A percentile compares a stretch with the other conserved stretches of the same genome.
Evolutionary conservation across 2,113 vertebrate species (phyloP).

Genomic region (Hydropotes inermis): DNA sequence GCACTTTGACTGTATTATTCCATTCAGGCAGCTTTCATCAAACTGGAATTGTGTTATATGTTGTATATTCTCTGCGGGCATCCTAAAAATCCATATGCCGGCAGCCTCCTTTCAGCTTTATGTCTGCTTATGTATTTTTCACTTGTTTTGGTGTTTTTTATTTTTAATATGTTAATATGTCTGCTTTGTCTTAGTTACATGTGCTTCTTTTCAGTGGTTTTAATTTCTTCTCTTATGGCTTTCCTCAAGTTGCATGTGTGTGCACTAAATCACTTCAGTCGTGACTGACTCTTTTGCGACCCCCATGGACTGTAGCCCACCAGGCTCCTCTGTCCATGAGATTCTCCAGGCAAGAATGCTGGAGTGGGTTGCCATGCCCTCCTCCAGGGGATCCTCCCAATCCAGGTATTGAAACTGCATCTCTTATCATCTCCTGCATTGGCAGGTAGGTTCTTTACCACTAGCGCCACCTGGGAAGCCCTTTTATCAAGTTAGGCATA

Average conservation of each 20-base stretch:
- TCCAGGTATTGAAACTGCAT: not conserved
- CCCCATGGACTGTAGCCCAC: not conserved
- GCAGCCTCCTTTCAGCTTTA: not conserved
- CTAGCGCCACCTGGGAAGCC: not conserved
- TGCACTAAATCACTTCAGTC: not conserved
- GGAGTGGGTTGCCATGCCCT: not conserved
- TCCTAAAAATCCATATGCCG: fast-evolving
- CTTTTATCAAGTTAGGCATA: not conserved
- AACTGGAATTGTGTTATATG: not conserved
- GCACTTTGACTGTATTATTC: not conserved
- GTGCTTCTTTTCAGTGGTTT: not conserved
- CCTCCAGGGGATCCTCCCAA: not conserved
- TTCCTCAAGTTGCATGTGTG: not conserved
- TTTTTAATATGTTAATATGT: not conserved
- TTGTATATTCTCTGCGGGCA: fast-evolving
- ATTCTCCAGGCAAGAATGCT: not conserved
- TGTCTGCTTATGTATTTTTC: not conserved
- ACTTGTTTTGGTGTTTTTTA: not conserved
- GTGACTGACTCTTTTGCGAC: not conserved
- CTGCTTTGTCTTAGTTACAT: not conserved
- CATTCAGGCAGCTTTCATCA: not conserved
- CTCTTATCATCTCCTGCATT: not conserved
- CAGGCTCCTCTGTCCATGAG: not conserved
- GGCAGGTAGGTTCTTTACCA: not conserved
- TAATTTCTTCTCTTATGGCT: not conserved